Conservation (phyloP, 1,140 invertebrate species). For the Pseudomyrmex gracilis region DNA sequence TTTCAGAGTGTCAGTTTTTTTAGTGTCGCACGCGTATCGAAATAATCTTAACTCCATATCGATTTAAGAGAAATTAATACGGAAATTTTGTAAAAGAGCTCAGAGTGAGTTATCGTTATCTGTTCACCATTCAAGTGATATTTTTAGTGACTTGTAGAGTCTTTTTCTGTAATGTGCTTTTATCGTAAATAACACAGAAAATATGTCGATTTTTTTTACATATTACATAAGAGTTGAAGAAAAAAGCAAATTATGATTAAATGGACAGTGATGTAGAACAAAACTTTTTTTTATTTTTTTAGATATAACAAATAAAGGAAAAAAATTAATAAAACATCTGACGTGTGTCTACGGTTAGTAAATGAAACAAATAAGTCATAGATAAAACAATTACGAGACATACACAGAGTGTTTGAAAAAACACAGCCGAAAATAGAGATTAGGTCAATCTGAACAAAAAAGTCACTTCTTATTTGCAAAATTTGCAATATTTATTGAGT, state of each 20-base stretch:
- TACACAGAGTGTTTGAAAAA: no score
- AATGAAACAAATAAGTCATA: no score
- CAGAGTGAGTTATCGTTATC: no score
- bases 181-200: background rate
- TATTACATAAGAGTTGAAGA: background rate
- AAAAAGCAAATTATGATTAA: slow-evolving; percentile 9
- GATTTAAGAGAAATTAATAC: background rate
- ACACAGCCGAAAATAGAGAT: background rate
- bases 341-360: background rate
- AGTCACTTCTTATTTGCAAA: background rate
- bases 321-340: background rate
- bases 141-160: no score
- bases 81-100: no score
- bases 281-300: background rate
- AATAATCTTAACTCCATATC: slow-evolving; percentile 6
- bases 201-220: background rate
- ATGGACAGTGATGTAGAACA: background rate
- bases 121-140: no score
- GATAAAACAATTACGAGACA: no score
- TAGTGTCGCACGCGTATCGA: background rate
- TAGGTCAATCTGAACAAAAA: no score
- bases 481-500: background rate
- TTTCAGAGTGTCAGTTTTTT: slow-evolving; percentile 14
- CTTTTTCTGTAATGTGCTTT: background rate
- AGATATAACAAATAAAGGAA: background rate